phyloP scores from a whole-genome alignment of 2,113 vertebrate species.

The Cavia aperea region DNA sequence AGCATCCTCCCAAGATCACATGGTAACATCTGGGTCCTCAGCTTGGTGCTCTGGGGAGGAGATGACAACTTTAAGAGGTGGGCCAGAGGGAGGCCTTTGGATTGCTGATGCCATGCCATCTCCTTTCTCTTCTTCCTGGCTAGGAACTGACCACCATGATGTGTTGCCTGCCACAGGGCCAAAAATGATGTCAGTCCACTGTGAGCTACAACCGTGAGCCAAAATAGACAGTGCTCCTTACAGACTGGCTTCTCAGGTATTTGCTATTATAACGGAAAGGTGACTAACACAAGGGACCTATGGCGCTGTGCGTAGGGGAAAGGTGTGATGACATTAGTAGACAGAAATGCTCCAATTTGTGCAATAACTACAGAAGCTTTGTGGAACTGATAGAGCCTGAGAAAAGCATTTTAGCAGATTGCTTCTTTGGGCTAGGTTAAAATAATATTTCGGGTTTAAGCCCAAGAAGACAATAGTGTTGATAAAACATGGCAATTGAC shows the following conservation, averaged over 20 bases:
- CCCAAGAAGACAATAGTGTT: not conserved
- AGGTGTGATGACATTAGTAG: too few species aligned
- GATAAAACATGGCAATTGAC: not conserved
- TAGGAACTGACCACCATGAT: not conserved
- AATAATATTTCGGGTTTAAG: not conserved
- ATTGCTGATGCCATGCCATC: rapidly evolving
- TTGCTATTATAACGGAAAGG: not conserved
- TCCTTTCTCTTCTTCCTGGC: not conserved
- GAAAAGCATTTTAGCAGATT: not conserved
- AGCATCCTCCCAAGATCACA: not conserved
- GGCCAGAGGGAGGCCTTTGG: not conserved
- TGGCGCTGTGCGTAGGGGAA: not conserved
- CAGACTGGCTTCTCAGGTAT: not conserved
- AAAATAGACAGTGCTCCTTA: not conserved
- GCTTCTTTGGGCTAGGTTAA: not conserved
- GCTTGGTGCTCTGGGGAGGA: not conserved
- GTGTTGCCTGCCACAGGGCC: not conserved
- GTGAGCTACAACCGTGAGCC: not conserved
- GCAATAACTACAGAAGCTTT: not conserved
- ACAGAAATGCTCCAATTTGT: not conserved
- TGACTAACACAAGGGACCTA: not conserved
- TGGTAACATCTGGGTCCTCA: not conserved
- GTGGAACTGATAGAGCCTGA: not conserved
- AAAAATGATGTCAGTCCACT: not conserved
- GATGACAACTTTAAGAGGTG: not conserved